Percentiles rank a stretch among this genome's conserved stretches.
These are phyloP conservation scores for Solea senegalensis DNA, from an alignment of 2,113 vertebrate genomes.

Conservation along the genomic window DNA sequence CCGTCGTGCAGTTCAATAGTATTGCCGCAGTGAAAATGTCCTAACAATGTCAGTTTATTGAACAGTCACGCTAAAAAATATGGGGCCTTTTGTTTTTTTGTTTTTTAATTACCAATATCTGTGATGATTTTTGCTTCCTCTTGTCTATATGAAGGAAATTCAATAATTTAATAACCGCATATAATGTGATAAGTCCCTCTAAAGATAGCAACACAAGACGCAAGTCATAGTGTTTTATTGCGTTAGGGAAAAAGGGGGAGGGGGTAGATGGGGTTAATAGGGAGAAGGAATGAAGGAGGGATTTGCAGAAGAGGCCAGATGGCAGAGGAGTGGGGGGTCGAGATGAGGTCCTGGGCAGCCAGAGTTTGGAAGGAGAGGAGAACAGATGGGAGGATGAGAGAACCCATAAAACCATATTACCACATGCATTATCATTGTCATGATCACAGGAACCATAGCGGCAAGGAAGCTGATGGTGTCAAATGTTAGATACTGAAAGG, in stretches of 20 bases:
- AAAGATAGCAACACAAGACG: neutral
- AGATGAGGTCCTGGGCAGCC: slow-evolving; percentile 59
- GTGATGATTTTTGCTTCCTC: neutral
- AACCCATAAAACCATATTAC: slow-evolving; percentile 79
- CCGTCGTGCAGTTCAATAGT: neutral
- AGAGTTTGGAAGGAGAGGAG: slow-evolving; percentile 51
- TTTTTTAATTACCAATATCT: neutral
- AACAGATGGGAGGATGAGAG: slow-evolving; percentile 77
- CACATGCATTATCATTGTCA: slow-evolving; percentile 70
- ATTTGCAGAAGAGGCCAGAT: slow-evolving; percentile 72
- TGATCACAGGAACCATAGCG: slow-evolving; percentile 64
- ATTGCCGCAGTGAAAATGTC: slow-evolving; percentile 29
- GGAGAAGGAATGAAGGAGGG: slow-evolving; percentile 42
- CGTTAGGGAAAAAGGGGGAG: neutral
- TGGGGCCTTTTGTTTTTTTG: neutral
- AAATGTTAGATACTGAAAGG: slow-evolving; percentile 23
- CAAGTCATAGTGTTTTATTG: neutral
- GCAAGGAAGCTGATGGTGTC: slow-evolving; percentile 67
- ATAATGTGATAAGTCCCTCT: neutral
- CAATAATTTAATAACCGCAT: neutral
- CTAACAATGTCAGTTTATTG: neutral
- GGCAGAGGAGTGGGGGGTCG: slow-evolving; percentile 57
- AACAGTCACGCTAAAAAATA: neutral
- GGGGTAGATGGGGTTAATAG: slow-evolving; percentile 21
- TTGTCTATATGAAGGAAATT: neutral